Conservation (phyloP, 2,797 vertebrate genomes). For the Hirundo rustica region DNA sequence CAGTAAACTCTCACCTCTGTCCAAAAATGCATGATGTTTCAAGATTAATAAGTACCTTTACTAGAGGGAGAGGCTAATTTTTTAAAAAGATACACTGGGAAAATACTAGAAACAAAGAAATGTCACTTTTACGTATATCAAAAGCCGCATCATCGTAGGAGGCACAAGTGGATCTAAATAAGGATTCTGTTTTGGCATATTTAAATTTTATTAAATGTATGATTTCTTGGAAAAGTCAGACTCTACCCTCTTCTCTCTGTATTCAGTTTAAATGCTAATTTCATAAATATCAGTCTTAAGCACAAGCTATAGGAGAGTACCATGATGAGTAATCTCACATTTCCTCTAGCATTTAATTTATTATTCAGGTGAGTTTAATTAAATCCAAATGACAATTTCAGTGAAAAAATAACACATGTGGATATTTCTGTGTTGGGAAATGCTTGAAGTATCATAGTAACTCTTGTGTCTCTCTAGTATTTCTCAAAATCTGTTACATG, state of each 20-base stretch:
- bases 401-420: neutral
- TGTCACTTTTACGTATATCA: neutral
- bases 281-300: neutral
- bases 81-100: neutral
- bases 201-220: neutral
- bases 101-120: neutral
- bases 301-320: neutral
- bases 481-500: neutral
- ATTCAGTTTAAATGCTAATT: conserved; percentile 3
- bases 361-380: conserved; percentile 20
- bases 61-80: neutral
- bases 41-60: neutral
- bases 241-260: neutral
- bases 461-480: neutral
- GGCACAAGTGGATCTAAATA: neutral
- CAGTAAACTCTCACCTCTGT: neutral
- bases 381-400: neutral
- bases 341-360: neutral
- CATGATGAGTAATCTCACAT: neutral
- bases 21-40: neutral
- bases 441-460: neutral
- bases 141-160: neutral
- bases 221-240: neutral
- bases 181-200: neutral
- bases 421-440: neutral